Percentiles rank a stretch among this genome's conserved stretches.
These are phyloP conservation scores for Dendrophyllia cribrosa DNA, from an alignment of 64 coral and sea anemone genomes.

Conservation along the genomic window DNA sequence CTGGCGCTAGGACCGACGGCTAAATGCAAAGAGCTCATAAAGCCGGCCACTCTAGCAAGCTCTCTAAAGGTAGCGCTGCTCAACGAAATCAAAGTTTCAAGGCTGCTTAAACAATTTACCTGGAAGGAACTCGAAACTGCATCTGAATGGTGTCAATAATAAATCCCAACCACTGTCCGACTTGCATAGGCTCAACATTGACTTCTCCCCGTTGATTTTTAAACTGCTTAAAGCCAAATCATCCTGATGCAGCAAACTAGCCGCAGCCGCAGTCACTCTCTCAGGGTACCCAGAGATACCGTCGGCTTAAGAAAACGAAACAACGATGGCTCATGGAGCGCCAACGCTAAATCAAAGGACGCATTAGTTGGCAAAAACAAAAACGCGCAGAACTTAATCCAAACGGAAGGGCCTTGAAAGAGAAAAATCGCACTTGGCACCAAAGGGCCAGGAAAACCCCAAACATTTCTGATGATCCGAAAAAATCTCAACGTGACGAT, in stretches of 20 bases:
- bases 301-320: conserved; percentile 24
- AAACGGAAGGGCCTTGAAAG: conserved; percentile 52
- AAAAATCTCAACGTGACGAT: conserved; percentile 48
- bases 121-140: conserved; percentile 43
- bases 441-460: conserved; percentile 41
- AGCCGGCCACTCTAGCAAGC: too few species aligned
- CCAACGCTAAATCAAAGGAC: conserved; percentile 28
- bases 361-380: conserved; percentile 32
- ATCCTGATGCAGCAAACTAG: conserved; percentile 35
- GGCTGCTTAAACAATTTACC: neutral
- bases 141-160: conserved; percentile 41
- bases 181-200: conserved; percentile 23
- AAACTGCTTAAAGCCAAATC: conserved; percentile 36
- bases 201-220: conserved; percentile 36
- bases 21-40: too few species aligned
- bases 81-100: too few species aligned
- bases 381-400: conserved; percentile 16
- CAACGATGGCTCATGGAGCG: conserved; percentile 27
- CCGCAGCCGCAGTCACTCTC: neutral
- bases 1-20: too few species aligned
- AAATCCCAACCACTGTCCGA: conserved; percentile 52
- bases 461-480: conserved; percentile 36
- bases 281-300: conserved; percentile 1
- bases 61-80: too few species aligned
- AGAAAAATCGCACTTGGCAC: conserved; percentile 13